These are phyloP conservation scores for Linhomoeus sp. DNA, from an alignment of 2,888 invertebrate genomes.

Conservation along the genomic window DNA sequence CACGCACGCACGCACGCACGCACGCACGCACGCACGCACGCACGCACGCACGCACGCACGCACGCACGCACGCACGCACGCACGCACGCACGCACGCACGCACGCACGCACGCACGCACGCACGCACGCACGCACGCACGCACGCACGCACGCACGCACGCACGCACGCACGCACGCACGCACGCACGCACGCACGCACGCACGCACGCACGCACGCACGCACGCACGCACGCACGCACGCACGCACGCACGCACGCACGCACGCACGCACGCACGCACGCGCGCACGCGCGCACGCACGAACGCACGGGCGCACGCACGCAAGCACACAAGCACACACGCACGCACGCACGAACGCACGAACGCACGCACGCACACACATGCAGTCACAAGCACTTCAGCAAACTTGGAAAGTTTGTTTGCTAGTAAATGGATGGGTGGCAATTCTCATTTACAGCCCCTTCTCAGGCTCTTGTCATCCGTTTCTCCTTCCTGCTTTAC, in stretches of 20 bases:
- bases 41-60: not conserved
- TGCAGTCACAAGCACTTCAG: not conserved
- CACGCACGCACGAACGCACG: no score
- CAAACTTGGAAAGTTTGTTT: no score
- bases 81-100: not conserved
- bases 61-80: not conserved
- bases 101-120: not conserved
- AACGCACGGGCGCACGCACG: no score
- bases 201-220: not conserved
- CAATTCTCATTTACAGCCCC: no score
- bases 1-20: not conserved
- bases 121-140: not conserved
- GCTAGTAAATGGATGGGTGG: no score
- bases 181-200: not conserved
- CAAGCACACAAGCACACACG: no score
- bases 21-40: not conserved
- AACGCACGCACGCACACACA: no score
- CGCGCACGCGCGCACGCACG: not conserved
- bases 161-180: not conserved
- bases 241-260: not conserved
- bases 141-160: not conserved
- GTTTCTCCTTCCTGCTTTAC: no score
- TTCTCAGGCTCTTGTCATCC: no score
- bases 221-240: not conserved
- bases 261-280: not conserved